Percentiles rank a stretch among this genome's conserved stretches.
Conservation (phyloP, 2,797 vertebrate species). For the Fratercula arctica region DNA sequence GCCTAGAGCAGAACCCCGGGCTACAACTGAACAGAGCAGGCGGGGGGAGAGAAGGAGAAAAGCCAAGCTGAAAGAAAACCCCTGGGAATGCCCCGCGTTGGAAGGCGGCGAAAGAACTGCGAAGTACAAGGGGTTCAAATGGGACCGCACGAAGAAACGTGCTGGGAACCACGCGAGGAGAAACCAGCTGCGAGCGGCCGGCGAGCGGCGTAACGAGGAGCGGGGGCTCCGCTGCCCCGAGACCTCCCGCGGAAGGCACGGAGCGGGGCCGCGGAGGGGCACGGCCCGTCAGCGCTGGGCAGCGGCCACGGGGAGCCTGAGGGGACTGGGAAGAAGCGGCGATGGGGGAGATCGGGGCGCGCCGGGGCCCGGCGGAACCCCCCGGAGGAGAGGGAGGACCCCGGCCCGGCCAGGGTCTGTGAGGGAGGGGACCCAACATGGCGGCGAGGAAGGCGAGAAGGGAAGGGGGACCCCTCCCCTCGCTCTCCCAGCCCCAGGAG, state of each 20-base stretch:
- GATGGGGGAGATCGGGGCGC: background rate
- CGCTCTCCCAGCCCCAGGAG: accelerated
- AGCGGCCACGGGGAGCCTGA: background rate
- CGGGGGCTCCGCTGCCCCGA: background rate
- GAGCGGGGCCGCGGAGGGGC: background rate
- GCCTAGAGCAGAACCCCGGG: accelerated
- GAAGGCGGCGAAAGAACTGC: accelerated
- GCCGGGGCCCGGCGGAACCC: accelerated
- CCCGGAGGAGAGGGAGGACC: background rate
- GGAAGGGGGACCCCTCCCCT: too few species aligned
- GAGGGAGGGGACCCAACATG: background rate
- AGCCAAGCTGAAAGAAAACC: too few species aligned
- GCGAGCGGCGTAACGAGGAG: background rate
- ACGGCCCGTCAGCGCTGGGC: accelerated
- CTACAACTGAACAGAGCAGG: accelerated
- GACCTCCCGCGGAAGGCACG: background rate
- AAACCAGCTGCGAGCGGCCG: accelerated
- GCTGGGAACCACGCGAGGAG: background rate
- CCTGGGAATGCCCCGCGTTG: accelerated
- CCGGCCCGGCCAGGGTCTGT: too few species aligned
- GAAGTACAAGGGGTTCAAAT: accelerated
- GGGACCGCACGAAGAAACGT: background rate
- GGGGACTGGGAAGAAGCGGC: too few species aligned
- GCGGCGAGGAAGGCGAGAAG: background rate
- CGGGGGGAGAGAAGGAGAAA: background rate